phyloP scores from a whole-genome alignment of 2,797 vertebrate species.

The Takifugu ocellatus region DNA sequence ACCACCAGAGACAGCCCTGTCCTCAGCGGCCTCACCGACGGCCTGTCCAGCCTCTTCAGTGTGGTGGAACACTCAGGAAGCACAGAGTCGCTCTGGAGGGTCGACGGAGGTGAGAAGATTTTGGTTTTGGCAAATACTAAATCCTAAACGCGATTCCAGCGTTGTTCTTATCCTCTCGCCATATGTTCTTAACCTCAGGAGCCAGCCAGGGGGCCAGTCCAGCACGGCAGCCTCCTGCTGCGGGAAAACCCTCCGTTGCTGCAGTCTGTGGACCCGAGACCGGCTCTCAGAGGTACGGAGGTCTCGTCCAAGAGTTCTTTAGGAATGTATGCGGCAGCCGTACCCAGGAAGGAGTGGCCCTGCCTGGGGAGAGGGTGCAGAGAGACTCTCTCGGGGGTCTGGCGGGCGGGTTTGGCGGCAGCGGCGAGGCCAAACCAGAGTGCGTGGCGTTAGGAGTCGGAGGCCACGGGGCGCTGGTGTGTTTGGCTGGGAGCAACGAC shows the following conservation, averaged over 20 bases:
- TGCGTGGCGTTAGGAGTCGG: constrained; percentile 42
- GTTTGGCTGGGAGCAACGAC: constrained; percentile 74
- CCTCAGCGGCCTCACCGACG: constrained; percentile 90
- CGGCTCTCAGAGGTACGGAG: constrained; percentile 79
- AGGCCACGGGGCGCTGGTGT: constrained; percentile 30
- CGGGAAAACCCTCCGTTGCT: constrained; percentile 68
- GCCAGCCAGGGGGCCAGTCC: constrained; percentile 59
- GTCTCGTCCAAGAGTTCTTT: constrained; percentile 92
- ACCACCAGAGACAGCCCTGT: constrained; percentile 97
- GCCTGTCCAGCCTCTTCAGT: constrained; percentile 95
- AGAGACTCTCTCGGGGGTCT: constrained; percentile 31
- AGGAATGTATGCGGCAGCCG: constrained; percentile 84
- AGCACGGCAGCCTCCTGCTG: constrained; percentile 61
- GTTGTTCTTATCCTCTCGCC: too few relatives aligned
- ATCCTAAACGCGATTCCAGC: neutral
- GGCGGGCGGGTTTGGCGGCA: constrained; percentile 1
- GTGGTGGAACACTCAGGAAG: constrained; percentile 93
- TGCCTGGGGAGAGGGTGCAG: constrained; percentile 62
- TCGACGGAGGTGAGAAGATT: constrained; percentile 63
- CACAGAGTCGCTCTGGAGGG: constrained; percentile 90
- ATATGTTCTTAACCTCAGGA: constrained; percentile 16
- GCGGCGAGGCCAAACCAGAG: constrained; percentile 80
- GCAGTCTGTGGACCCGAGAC: constrained; percentile 64
- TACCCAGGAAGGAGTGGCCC: constrained; percentile 68
- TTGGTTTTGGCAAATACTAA: neutral